Evolutionary conservation across 2,888 invertebrate species (phyloP).

Genomic region (Sturmia bella): DNA sequence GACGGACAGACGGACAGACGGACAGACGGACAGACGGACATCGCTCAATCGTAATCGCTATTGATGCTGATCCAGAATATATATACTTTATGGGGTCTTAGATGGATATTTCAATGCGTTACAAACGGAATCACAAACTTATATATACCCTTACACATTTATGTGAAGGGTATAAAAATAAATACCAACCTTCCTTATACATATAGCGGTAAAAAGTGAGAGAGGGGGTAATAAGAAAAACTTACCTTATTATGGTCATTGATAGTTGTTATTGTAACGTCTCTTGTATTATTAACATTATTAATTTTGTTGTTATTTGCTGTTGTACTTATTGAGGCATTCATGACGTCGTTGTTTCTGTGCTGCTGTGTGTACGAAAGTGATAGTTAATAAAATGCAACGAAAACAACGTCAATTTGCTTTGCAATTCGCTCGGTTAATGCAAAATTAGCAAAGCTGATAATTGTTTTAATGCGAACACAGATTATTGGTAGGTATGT

Average conservation of each 20-base stretch:
- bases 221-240: background rate
- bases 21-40: too few relatives aligned
- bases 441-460: slow-evolving; percentile 42
- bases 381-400: slow-evolving; percentile 9
- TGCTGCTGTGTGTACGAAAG: background rate
- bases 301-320: slow-evolving; percentile 36
- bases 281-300: slow-evolving; percentile 51
- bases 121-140: too few relatives aligned
- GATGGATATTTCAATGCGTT: too few relatives aligned
- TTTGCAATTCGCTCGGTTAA: slow-evolving; percentile 15
- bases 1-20: too few relatives aligned
- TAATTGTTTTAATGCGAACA: background rate
- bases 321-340: slow-evolving; percentile 46
- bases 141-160: too few relatives aligned
- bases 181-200: background rate
- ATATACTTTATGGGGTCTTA: too few relatives aligned
- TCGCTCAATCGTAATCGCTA: too few relatives aligned
- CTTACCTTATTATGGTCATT: slow-evolving; percentile 65
- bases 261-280: slow-evolving; percentile 62
- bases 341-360: slow-evolving; percentile 36
- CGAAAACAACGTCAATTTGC: background rate
- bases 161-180: too few relatives aligned
- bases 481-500: too few relatives aligned
- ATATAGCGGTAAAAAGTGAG: background rate
- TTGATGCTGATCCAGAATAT: too few relatives aligned